These are phyloP conservation scores for silkworm (Bombyx mori) DNA, from an alignment of 1,140 invertebrate genomes.

Conservation along the genomic window DNA sequence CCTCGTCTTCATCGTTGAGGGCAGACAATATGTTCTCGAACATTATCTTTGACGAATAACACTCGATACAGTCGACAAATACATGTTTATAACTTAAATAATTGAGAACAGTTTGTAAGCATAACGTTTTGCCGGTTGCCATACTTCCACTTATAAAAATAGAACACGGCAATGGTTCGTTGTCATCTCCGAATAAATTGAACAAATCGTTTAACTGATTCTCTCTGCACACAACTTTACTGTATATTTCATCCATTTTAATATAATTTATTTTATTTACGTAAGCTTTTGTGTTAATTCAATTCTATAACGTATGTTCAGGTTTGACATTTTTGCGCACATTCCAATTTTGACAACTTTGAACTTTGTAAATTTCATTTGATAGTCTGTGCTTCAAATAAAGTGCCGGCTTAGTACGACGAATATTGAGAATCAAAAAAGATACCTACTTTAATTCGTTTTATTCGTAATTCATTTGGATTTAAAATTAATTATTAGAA, in stretches of 20 bases:
- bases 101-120: slow-evolving; percentile 74
- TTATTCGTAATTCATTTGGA: too few species aligned
- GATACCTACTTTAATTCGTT: too few species aligned
- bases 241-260: slow-evolving; percentile 68
- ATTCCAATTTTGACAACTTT: not conserved
- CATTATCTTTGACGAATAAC: slow-evolving; percentile 81
- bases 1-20: slow-evolving; percentile 58
- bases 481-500: too few species aligned
- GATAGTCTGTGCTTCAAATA: slow-evolving; percentile 4
- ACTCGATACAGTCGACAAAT: slow-evolving; percentile 86
- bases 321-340: slow-evolving; percentile 1
- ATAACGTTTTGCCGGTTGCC: slow-evolving; percentile 84
- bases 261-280: slow-evolving; percentile 15
- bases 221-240: slow-evolving; percentile 73
- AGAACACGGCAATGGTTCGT: slow-evolving; percentile 74
- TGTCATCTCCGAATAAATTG: slow-evolving; percentile 72
- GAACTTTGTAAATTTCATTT: not conserved
- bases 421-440: slow-evolving; percentile 5
- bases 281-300: not conserved
- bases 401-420: slow-evolving; percentile 25
- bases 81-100: slow-evolving; percentile 75
- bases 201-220: slow-evolving; percentile 72
- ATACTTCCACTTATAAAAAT: slow-evolving; percentile 85
- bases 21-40: slow-evolving; percentile 82
- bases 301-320: not conserved